Conservation (phyloP, 2,113 vertebrate genomes). For the Nematolebias whitei region DNA sequence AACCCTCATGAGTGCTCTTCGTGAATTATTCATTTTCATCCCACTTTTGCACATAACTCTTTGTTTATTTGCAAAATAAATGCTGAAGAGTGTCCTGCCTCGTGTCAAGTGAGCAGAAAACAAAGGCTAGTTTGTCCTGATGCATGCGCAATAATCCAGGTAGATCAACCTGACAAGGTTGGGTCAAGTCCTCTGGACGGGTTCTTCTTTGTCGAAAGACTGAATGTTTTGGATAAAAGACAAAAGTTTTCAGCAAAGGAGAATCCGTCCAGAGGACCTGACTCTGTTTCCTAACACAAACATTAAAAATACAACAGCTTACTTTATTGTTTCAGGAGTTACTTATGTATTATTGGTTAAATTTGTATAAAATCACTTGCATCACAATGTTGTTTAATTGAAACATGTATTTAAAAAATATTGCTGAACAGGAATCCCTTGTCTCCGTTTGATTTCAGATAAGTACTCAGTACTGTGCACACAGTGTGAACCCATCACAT, state of each 20-base stretch:
- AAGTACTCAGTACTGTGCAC: slow-evolving; percentile 4
- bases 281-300: no score
- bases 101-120: slow-evolving; percentile 34
- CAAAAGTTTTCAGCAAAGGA: no score
- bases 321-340: neutral
- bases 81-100: slow-evolving; percentile 42
- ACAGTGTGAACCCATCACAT: slow-evolving; percentile 11
- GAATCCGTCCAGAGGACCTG: no score
- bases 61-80: slow-evolving; percentile 64
- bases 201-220: no score
- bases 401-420: slow-evolving; percentile 7
- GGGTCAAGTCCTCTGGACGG: no score
- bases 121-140: slow-evolving; percentile 5
- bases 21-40: slow-evolving; percentile 76
- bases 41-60: slow-evolving; percentile 71
- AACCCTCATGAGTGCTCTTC: slow-evolving; percentile 53
- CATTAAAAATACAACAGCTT: no score
- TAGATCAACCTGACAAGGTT: no score
- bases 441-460: slow-evolving; percentile 12
- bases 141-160: no score
- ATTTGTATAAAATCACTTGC: neutral
- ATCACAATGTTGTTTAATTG: neutral
- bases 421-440: slow-evolving; percentile 1
- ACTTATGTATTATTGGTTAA: neutral
- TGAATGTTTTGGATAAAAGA: no score